phyloP scores from a whole-genome alignment of 2,888 invertebrate species.

The Junonia oenone region DNA sequence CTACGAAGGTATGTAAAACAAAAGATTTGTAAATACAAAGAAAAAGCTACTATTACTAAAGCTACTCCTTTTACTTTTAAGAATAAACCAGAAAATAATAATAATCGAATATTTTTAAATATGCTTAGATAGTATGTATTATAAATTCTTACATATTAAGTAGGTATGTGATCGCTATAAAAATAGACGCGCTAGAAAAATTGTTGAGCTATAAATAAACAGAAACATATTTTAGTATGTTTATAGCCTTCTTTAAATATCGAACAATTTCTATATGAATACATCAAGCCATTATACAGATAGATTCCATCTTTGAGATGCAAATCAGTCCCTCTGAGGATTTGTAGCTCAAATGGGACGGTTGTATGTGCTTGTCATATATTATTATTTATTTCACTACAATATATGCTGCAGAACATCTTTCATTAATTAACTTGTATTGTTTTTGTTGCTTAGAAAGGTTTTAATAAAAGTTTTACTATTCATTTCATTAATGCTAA shows the following conservation, averaged over 20 bases:
- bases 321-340: constrained; percentile 49
- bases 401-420: constrained; percentile 20
- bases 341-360: constrained; percentile 51
- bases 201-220: not conserved
- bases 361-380: constrained; percentile 32
- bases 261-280: constrained; percentile 34
- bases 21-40: no score
- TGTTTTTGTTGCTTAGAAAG: no score
- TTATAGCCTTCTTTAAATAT: constrained; percentile 35
- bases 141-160: no score
- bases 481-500: not conserved
- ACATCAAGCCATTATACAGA: constrained; percentile 33
- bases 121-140: no score
- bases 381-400: constrained; percentile 35
- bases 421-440: not conserved
- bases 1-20: no score
- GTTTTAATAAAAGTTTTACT: no score
- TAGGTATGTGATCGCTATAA: no score
- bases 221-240: not conserved
- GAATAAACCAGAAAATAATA: no score
- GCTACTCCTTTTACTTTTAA: no score
- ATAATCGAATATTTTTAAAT: no score
- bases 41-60: no score
- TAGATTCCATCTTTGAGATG: constrained; percentile 59
- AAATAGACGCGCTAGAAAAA: no score